Base-by-base conservation (phyloP, 2,797 vertebrate genomes). In the Pempheris klunzingeri region DNA sequence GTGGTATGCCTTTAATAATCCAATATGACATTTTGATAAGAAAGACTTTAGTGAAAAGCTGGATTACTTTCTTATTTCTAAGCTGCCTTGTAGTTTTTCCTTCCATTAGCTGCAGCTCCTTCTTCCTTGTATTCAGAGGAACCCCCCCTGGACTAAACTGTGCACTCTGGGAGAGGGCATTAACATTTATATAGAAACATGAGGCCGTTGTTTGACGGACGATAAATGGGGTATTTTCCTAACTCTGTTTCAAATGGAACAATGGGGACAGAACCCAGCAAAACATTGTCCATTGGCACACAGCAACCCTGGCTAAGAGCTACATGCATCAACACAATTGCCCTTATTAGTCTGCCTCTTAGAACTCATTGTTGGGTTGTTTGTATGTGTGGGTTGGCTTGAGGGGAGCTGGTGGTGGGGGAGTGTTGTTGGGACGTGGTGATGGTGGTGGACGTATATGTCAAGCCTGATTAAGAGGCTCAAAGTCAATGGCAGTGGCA, bases 121-220 rank as follows among this genome's bases (percentile, higher is more conserved):
- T 82, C 62, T 81, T 85, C 62, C 76, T 62, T 39, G 46, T 52
- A 66, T 88, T 69, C 49, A 70, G 67, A 77, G 50, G 57, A 70
- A 30, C 22, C 57, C 77, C 87, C 71, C 26, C 46, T 9, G 46
- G 84, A 83, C 77, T 76, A 14, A 80, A 77, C 60, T 22, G 54
- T 49, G 60, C 38, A 62, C 83, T 78, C 9, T 2, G 70, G 82
- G 77, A 81, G 76, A 78, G 36, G 77, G 91, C 88, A 93, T 93
- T 94, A 93, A 94, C 91, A 94, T 94, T 94, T 95, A 92, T 94
- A 94, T 93, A 50, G 89, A 85, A 91, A 89, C 91, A 87, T 60
- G 66, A 85, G 87, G 68, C 84, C 5, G 74, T 86, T 92, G 85
- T 90, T 89, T 86, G 87, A 87, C 69, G 34, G 70, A 74, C 78